A percentile compares a stretch with the other conserved stretches of the same genome.
Evolutionary conservation across 2,113 vertebrate genomes (phyloP).

Genomic region (Penelope pileata): DNA sequence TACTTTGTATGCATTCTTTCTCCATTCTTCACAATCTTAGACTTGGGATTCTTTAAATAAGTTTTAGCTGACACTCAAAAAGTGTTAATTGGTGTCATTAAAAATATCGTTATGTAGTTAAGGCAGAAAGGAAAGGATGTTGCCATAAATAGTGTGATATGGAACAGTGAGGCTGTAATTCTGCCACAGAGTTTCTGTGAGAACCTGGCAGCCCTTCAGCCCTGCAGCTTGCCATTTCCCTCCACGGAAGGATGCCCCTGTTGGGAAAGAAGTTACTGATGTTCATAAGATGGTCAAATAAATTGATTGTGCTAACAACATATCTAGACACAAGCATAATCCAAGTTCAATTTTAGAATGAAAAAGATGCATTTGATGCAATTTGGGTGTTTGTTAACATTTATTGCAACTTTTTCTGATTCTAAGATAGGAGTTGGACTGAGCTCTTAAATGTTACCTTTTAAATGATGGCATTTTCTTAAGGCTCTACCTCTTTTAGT

Average conservation of each 20-base stretch:
- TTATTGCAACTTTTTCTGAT: background rate
- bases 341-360: background rate
- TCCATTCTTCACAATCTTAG: background rate
- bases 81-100: background rate
- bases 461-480: background rate
- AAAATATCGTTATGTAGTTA: background rate
- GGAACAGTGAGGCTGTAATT: background rate
- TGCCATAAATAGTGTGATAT: background rate
- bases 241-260: background rate
- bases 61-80: background rate
- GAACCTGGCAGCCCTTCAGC: background rate
- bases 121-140: background rate
- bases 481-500: background rate
- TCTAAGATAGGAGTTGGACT: accelerated
- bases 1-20: background rate
- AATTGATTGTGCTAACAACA: background rate
- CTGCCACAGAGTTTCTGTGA: background rate
- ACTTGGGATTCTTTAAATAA: background rate
- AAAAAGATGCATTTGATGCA: background rate
- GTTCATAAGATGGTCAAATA: background rate
- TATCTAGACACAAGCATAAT: background rate
- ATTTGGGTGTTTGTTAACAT: background rate
- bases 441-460: background rate
- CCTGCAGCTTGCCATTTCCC: accelerated
- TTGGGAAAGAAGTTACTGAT: background rate